Evolutionary conservation across 1,140 invertebrate species (phyloP).

Genomic region (Oscheius sp.): DNA sequence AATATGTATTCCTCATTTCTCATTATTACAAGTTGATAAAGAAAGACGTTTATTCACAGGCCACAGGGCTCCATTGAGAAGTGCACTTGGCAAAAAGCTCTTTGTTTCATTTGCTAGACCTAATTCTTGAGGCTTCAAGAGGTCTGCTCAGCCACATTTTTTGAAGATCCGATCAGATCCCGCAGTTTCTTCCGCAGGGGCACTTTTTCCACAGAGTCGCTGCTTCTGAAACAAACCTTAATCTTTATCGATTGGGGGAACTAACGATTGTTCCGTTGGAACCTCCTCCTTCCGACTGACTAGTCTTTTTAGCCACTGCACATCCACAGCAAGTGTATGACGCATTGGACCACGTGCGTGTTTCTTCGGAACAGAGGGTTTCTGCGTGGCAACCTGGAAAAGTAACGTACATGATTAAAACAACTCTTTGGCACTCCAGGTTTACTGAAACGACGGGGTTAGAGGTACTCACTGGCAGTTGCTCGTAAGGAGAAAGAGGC

Average conservation of each 20-base stretch:
- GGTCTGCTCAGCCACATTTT: not conserved
- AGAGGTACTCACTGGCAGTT: constrained; percentile 2
- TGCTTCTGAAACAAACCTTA: not conserved
- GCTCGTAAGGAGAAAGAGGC: not conserved
- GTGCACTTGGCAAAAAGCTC: no score
- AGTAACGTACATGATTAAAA: not conserved
- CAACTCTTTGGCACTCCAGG: not conserved
- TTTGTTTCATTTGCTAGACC: no score
- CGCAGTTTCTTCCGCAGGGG: not conserved
- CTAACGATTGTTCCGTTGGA: not conserved
- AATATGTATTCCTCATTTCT: no score
- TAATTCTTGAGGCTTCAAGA: not conserved
- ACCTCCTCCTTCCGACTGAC: constrained; percentile 38
- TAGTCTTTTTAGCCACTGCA: constrained; percentile 52
- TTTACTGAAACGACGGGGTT: constrained; percentile 6
- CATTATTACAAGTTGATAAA: no score
- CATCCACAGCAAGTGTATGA: constrained; percentile 56
- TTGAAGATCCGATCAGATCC: not conserved
- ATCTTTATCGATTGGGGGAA: not conserved
- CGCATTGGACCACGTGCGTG: constrained; percentile 48
- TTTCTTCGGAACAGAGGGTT: constrained; percentile 31
- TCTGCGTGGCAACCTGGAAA: not conserved
- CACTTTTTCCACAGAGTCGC: not conserved
- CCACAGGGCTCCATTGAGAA: no score
- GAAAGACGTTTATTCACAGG: no score